Base-by-base conservation (phyloP, 2,113 vertebrate species). In the Abramis brama region DNA sequence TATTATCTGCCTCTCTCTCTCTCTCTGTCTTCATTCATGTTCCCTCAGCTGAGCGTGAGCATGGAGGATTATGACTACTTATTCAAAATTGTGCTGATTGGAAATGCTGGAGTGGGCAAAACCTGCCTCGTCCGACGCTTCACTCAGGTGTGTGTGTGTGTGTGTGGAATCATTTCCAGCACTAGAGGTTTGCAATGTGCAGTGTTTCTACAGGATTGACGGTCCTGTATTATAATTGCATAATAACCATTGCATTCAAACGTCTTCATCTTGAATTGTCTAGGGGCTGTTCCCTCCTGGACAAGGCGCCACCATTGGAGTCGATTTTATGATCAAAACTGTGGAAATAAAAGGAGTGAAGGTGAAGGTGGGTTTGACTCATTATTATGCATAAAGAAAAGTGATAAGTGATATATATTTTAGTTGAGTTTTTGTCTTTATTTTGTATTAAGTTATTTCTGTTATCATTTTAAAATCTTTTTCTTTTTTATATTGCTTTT, bases 51-150 rank as follows among this genome's bases (percentile, higher is more conserved):
- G 95, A 93, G 92, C 94, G 96, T 97, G 97, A 99, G 97, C 94
- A 99, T 99, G 98, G 98, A 99, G 97, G 98, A 99, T 97, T 99
- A 98, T 97, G 98, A 99, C 95, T 99, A 98, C 94, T 96, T 99
- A 91, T 99, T 99, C 95, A 99, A 99, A 95, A 99, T 99, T 93
- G 98, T 99, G 94, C 97, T 99, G 90, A 99, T 99, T 25, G 98
- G 98, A 95, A 99, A 99, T 89, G 97, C 98, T n/a, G 98, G 98
- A 13, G 98, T 99, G 89, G 98, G 98, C 86, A 99, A 99, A 95
- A 99, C 98, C 91, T 99, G 98, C 93, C 96, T 99, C 71, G 98
- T 99, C 84, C 96, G 98, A 88, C 96, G 98, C 86, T 99, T 99
- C 92, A 99, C 98, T 95, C 98, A 99, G 98, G 43, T 43, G 43